phyloP scores from a whole-genome alignment of 2,888 invertebrate species.

The Pseudeuparius sepicola region DNA sequence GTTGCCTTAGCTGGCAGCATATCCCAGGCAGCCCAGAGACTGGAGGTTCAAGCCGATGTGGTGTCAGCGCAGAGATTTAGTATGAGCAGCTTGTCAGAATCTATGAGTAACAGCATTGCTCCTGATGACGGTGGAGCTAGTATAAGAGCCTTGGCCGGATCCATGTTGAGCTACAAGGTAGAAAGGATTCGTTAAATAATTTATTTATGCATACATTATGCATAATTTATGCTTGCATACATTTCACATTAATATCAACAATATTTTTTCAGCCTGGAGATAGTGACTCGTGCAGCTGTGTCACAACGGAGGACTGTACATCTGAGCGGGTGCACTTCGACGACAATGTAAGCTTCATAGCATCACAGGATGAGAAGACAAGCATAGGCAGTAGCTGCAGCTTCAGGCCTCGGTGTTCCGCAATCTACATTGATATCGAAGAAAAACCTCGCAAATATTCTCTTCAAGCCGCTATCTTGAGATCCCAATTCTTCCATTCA shows the following conservation, averaged over 20 bases:
- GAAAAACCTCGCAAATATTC: slow-evolving; percentile 36
- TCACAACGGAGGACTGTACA: slow-evolving; percentile 43
- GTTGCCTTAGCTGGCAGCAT: slow-evolving; percentile 49
- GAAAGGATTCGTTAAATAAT: no score
- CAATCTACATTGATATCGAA: slow-evolving; percentile 36
- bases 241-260: background rate
- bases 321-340: slow-evolving; percentile 57
- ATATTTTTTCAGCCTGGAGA: slow-evolving; percentile 34
- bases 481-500: slow-evolving; percentile 45
- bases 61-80: slow-evolving; percentile 52
- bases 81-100: slow-evolving; percentile 58
- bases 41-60: slow-evolving; percentile 64
- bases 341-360: slow-evolving; percentile 51
- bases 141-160: slow-evolving; percentile 68
- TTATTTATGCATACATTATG: background rate
- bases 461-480: slow-evolving; percentile 41
- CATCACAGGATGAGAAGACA: slow-evolving; percentile 38
- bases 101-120: slow-evolving; percentile 49
- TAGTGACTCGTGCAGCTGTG: slow-evolving; percentile 40
- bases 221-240: background rate
- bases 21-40: slow-evolving; percentile 38
- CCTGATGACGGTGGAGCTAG: slow-evolving; percentile 60
- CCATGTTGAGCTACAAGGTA: slow-evolving; percentile 58
- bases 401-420: slow-evolving; percentile 34
- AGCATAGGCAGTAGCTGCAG: slow-evolving; percentile 39